phyloP scores from a whole-genome alignment of 2,797 vertebrate genomes.

The Merluccius polli region DNA sequence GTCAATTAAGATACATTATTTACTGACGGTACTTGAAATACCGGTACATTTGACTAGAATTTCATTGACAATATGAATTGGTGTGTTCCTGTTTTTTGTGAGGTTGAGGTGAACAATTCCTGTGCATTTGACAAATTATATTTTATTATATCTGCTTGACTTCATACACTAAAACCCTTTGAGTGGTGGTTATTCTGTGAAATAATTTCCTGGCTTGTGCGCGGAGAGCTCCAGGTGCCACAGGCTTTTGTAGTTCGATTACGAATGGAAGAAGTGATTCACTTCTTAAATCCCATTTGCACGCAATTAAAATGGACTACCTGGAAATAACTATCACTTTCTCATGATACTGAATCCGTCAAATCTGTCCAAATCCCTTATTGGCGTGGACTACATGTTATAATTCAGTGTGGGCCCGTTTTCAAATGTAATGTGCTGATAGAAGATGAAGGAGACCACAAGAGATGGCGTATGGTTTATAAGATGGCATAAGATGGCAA shows the following conservation, averaged over 20 bases:
- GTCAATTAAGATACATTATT: not conserved
- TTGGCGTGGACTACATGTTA: not conserved
- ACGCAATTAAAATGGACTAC: slow-evolving; percentile 22
- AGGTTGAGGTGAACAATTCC: not conserved
- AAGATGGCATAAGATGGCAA: slow-evolving; percentile 21
- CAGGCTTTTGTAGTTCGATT: not conserved
- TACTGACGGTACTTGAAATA: not conserved
- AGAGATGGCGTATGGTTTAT: slow-evolving; percentile 20
- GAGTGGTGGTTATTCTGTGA: not conserved
- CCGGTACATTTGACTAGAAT: not conserved
- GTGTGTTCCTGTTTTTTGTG: not conserved
- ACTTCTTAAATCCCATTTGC: slow-evolving; percentile 23
- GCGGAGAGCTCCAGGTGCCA: not conserved
- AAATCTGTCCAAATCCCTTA: slow-evolving; percentile 5
- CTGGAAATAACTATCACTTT: slow-evolving; percentile 3
- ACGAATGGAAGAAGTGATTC: slow-evolving; percentile 4
- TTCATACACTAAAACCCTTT: not conserved
- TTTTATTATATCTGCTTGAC: not conserved
- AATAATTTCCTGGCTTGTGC: not conserved
- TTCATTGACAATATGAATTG: not conserved
- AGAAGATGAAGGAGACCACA: slow-evolving; percentile 21
- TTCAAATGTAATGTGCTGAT: not conserved
- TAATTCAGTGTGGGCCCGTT: not conserved
- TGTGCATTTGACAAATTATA: not conserved
- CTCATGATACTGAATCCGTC: not conserved